A percentile compares a stretch with the other conserved stretches of the same genome.
Evolutionary conservation across 1,140 invertebrate species (phyloP).

Genomic region (Chlorops oryzae): DNA sequence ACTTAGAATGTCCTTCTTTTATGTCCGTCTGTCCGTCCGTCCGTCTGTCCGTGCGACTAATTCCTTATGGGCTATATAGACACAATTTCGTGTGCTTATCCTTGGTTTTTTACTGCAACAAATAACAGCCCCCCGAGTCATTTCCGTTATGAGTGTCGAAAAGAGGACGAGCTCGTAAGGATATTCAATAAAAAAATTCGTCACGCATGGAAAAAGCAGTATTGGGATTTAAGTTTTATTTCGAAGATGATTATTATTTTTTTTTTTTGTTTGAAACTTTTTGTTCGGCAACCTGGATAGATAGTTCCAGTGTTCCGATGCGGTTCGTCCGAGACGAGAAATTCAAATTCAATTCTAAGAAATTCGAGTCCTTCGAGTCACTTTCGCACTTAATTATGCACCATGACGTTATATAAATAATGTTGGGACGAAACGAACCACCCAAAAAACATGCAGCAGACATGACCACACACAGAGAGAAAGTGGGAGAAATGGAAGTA

Average conservation of each 20-base stretch:
- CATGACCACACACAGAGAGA: background rate
- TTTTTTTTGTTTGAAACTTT: background rate
- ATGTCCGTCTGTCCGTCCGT: too few species aligned
- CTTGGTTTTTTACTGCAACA: too few species aligned
- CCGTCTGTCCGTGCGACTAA: too few species aligned
- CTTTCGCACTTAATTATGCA: slow-evolving; percentile 9
- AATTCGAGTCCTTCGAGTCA: too few species aligned
- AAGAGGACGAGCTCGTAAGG: slow-evolving; percentile 5
- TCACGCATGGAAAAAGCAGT: slow-evolving; percentile 5
- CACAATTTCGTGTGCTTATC: background rate
- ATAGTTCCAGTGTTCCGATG: background rate
- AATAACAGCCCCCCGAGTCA: too few species aligned
- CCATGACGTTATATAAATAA: background rate
- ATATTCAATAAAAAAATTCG: slow-evolving; percentile 13
- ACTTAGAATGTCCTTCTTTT: too few species aligned
- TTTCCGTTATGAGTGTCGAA: too few species aligned
- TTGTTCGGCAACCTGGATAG: slow-evolving; percentile 2
- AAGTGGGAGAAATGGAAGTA: too few species aligned
- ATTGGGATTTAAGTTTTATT: background rate
- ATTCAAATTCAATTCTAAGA: too few species aligned
- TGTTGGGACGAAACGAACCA: background rate
- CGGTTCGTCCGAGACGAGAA: too few species aligned
- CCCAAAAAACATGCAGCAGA: slow-evolving; percentile 5
- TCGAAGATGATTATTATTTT: background rate
- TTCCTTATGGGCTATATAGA: background rate